Evolutionary conservation across 2,113 vertebrate species (phyloP).

Genomic region (Rhodinocichla rosea): DNA sequence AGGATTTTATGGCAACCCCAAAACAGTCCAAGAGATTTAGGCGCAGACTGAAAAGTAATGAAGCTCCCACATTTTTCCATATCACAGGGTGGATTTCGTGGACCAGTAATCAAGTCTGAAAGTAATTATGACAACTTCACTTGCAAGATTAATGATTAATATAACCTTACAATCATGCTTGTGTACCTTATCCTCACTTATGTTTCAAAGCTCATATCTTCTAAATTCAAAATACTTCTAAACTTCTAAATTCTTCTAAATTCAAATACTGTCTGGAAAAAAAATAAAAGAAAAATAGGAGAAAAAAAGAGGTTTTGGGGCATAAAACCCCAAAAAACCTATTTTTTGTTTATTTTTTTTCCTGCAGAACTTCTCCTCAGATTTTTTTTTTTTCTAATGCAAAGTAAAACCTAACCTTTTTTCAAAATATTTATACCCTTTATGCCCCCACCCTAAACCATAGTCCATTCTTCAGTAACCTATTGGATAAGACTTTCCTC

Average conservation of each 20-base stretch:
- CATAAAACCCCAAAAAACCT: rapidly evolving
- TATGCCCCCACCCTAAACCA: rapidly evolving
- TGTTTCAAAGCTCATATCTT: not conserved
- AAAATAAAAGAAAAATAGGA: no score
- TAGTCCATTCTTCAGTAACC: not conserved
- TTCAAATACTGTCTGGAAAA: not conserved
- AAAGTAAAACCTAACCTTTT: not conserved
- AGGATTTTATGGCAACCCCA: not conserved
- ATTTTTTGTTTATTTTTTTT: not conserved
- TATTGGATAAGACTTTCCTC: not conserved
- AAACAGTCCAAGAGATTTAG: not conserved
- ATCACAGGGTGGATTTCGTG: not conserved
- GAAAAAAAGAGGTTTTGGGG: not conserved
- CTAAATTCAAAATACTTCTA: not conserved
- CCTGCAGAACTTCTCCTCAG: not conserved
- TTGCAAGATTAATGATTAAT: not conserved
- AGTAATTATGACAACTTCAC: not conserved
- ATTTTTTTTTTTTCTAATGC: not conserved
- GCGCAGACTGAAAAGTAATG: not conserved
- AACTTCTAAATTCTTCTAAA: not conserved
- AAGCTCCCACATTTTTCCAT: not conserved
- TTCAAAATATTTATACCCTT: not conserved
- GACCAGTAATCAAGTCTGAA: not conserved
- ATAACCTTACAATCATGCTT: not conserved
- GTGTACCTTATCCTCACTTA: not conserved